phyloP scores from a whole-genome alignment of 1,140 invertebrate genomes.

The Asbolus verrucosus region DNA sequence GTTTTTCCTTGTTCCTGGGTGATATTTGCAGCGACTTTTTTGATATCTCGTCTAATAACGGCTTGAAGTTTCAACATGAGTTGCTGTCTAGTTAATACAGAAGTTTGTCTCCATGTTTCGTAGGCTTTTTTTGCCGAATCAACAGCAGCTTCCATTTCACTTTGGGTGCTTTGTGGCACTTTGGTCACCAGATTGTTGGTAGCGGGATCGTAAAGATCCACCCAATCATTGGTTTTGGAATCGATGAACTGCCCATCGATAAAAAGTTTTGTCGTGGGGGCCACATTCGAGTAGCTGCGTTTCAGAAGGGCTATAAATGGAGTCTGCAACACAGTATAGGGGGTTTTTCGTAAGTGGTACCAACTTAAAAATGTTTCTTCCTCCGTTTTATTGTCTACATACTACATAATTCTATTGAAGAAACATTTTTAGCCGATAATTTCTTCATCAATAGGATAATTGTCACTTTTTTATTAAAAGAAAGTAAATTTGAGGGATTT shows the following conservation, averaged over 20 bases:
- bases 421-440: no score
- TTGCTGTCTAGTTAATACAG: constrained; percentile 93
- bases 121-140: constrained; percentile 88
- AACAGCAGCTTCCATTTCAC: constrained; percentile 94
- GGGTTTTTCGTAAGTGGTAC: no score
- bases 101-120: constrained; percentile 88
- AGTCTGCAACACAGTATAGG: no score
- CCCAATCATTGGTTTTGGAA: constrained; percentile 92
- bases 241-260: constrained; percentile 96
- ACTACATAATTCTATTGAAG: no score
- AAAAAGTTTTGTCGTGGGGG: constrained; percentile 89
- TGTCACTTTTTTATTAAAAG: no score
- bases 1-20: constrained; percentile 99
- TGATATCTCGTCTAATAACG: constrained; percentile 76
- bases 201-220: constrained; percentile 94
- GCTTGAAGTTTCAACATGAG: constrained; percentile 90
- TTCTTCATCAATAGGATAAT: no score
- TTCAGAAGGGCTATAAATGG: constrained; percentile 35
- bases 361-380: no score
- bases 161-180: constrained; percentile 91
- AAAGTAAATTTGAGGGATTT: no score
- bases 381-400: no score
- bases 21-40: constrained; percentile 91
- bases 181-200: constrained; percentile 86
- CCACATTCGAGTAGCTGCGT: constrained; percentile 62